These are phyloP conservation scores for Etheostoma nigrum DNA, from an alignment of 2,797 vertebrate species.

Conservation along the genomic window DNA sequence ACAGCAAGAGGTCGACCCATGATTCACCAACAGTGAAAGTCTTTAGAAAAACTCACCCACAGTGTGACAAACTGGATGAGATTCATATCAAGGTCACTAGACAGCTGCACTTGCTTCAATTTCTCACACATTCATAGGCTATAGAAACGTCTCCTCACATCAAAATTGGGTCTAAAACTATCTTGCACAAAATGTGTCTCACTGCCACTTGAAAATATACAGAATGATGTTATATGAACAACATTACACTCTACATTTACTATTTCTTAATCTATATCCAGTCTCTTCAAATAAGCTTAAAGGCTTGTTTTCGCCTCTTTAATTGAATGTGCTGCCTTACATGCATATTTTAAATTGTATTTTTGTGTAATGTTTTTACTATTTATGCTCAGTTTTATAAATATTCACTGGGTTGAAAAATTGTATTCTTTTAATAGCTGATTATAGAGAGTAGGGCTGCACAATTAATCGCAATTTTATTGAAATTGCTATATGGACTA, in stretches of 20 bases:
- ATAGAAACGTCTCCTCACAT: constrained; percentile 16
- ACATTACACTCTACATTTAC: background rate
- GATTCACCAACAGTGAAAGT: constrained; percentile 35
- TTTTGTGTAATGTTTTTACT: background rate
- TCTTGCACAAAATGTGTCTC: constrained; percentile 1
- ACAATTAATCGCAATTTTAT: too few species aligned
- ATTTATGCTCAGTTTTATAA: background rate
- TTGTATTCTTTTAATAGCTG: background rate
- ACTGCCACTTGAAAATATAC: background rate
- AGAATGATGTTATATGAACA: background rate
- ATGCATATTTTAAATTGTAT: background rate
- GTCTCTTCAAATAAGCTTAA: constrained; percentile 3
- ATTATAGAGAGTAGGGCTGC: too few species aligned
- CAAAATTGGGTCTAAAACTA: constrained; percentile 13
- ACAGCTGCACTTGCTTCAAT: constrained; percentile 34
- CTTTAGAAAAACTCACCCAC: constrained; percentile 47
- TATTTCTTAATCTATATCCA: background rate
- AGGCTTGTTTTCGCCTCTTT: background rate
- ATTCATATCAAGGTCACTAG: constrained; percentile 68
- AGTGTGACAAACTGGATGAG: constrained; percentile 54
- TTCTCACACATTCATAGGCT: constrained; percentile 28
- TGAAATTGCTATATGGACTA: too few species aligned
- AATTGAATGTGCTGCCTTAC: background rate
- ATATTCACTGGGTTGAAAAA: background rate
- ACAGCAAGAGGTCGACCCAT: constrained; percentile 42